Base-by-base conservation (phyloP, 2,888 invertebrate genomes). In the Notodonta dromedarius region DNA sequence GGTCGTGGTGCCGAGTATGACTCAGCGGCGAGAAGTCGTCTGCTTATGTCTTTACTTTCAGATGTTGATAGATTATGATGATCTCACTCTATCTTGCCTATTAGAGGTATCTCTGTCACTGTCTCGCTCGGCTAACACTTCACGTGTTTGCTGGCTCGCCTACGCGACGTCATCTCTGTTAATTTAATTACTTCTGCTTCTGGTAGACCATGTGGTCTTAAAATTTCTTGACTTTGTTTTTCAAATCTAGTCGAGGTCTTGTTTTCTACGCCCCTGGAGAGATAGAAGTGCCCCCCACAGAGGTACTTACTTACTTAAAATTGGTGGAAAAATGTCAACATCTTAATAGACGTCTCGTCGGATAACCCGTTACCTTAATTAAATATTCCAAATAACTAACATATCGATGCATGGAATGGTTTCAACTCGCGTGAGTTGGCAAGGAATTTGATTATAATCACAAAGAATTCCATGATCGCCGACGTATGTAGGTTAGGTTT, bases 141-240 rank as follows among this genome's bases (percentile, higher is more conserved):
- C 76, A 71, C 80, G 73, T 83, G 80, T 80, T 79, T 78, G 79
- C 77, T 80, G 77, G 67, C 77, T 83, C 82, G 85, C 83, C 82
- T 82, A 82, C 80, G 78, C 83, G 72, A 77, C 84, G 83, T 86
- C 87, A 85, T 86, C 83, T 88, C 83, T 88, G 89, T 87, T 90
- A 89, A 90, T 91, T 90, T 83, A 88, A 88, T 89, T 87, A 88
- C 81, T 82, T 75, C 79, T 79, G 72, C 74, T 58, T 76, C 53
- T n/a, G 11, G 69, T 76, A 73, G 76, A 80, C 74, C 74, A 74
- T 76, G 79, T 77, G 71, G 76, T 75, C 0, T 35, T 35, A 52
- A 66, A 70, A 71, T 71, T 70, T 74, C 71, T 70, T 70, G 65
- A 73, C 76, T 59, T 62, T 40, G 16, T 7, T n/a, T 53, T 32